These are phyloP conservation scores for Echinometra lucunter DNA, from an alignment of 53 echinoderm and acorn worm genomes.

Conservation along the genomic window DNA sequence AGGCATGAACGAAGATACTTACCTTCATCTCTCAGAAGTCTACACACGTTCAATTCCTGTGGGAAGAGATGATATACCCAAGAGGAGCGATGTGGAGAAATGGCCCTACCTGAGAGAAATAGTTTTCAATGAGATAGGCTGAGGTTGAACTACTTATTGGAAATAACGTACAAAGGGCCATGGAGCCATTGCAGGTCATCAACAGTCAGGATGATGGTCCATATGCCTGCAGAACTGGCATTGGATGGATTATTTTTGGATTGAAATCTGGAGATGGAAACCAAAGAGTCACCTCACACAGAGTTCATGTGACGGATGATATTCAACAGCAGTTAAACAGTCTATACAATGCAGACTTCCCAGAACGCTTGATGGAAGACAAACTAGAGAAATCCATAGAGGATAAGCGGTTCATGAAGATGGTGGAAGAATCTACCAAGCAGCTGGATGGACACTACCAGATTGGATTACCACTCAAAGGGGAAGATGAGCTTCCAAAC, in stretches of 20 bases:
- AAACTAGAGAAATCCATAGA: constrained; percentile 58
- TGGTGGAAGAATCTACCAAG: too few species aligned
- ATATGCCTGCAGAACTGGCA: constrained; percentile 67
- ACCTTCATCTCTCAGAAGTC: background rate
- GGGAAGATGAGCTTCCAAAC: too few species aligned
- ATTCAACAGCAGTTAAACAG: constrained; percentile 54
- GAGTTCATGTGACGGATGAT: constrained; percentile 63
- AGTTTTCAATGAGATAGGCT: background rate
- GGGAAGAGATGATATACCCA: background rate
- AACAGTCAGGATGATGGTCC: constrained; percentile 71
- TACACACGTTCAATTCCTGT: constrained; percentile 33
- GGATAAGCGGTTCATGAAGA: background rate
- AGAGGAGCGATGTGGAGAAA: background rate
- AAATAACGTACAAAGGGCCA: constrained; percentile 59
- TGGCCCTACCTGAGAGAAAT: background rate
- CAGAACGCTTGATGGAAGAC: constrained; percentile 66
- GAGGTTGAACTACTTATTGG: constrained; percentile 66
- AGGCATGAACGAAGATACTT: background rate
- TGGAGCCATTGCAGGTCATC: constrained; percentile 59
- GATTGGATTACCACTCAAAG: too few species aligned
- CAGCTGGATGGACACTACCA: too few species aligned
- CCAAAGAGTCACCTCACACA: background rate
- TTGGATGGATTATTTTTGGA: constrained; percentile 82
- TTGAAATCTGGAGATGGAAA: background rate
- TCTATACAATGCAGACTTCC: constrained; percentile 71